phyloP scores from a whole-genome alignment of 2,888 invertebrate species.

The Pristionchus entomophagus region DNA sequence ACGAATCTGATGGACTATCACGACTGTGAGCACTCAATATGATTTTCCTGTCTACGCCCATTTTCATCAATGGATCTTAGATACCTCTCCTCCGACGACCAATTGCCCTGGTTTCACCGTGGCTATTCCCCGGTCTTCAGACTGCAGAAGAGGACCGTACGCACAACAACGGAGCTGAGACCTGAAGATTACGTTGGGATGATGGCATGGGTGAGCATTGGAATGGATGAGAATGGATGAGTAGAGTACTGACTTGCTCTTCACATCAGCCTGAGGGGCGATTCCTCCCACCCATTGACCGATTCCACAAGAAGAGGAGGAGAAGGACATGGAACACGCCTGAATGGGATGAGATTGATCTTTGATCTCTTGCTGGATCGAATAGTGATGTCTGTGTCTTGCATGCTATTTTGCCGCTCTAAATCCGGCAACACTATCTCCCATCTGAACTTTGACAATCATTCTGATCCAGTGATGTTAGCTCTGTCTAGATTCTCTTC shows the following conservation, averaged over 20 bases:
- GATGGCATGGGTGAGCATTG: neutral
- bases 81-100: slow-evolving; percentile 66
- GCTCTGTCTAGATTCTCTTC: no score
- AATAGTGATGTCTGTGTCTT: no score
- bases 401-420: no score
- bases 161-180: slow-evolving; percentile 57
- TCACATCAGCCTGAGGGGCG: slow-evolving; percentile 59
- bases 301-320: slow-evolving; percentile 56
- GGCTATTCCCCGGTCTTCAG: slow-evolving; percentile 65
- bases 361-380: neutral
- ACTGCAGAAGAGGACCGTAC: slow-evolving; percentile 59
- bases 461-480: no score
- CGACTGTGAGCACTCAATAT: no score
- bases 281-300: slow-evolving; percentile 68
- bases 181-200: neutral
- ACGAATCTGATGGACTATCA: no score
- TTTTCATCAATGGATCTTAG: no score
- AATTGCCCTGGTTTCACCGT: slow-evolving; percentile 57
- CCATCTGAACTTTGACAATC: no score
- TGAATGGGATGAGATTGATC: slow-evolving; percentile 38
- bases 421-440: no score
- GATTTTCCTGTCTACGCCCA: no score
- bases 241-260: slow-evolving; percentile 20
- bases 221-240: no score
- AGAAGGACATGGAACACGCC: slow-evolving; percentile 61